Base-by-base conservation (phyloP, 2,888 invertebrate genomes). In the Heliothis peltigera region DNA sequence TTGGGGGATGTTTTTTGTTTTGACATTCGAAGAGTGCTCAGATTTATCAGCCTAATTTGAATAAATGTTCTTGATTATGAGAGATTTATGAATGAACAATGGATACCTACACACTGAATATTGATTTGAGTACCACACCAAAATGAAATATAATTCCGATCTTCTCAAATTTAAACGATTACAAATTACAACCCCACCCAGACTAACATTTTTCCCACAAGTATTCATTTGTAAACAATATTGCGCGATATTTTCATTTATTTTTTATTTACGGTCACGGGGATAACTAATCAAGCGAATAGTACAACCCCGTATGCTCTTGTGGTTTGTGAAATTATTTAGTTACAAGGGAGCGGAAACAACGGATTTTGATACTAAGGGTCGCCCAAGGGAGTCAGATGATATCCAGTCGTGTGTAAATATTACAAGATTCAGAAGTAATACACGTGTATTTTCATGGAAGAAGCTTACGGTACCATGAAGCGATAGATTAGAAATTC, bases 291-390 rank as follows among this genome's bases (percentile, higher is more conserved):
- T 77, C 74, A 79, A 84, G 70, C 73, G 69, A 79, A 65, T 80
- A 80, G 59, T 68, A 65, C 55, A 72, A 76, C 79, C 74, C 70
- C 58, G 52, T 57, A 60, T 57, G 57, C 81, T 70, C 74, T 56
- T 53, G 72, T 54, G 70, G 47, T 65, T 81, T 77, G 75, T 72
- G 59, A 82, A 81, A 81, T 78, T 83, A 77, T 80, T 79, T 75
- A 80, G 64, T 71, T 68, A 57, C 62, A 59, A 65, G 53, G 58
- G 57, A 64, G 19, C 42, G 53, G 32, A 58, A 62, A 67, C 55
- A 65, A 61, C 64, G 75, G 63, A 75, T 63, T 66, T 62, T 74
- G 70, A 70, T 78, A 70, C 70, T 62, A 66, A 46, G 55, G 69
- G 47, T 54, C 53, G 42, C 77, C 64, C 66, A 64, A 57, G 71